A percentile compares a stretch with the other conserved stretches of the same genome.
Evolutionary conservation across 2,888 invertebrate genomes (phyloP).

Genomic region (Leucoma salicis): DNA sequence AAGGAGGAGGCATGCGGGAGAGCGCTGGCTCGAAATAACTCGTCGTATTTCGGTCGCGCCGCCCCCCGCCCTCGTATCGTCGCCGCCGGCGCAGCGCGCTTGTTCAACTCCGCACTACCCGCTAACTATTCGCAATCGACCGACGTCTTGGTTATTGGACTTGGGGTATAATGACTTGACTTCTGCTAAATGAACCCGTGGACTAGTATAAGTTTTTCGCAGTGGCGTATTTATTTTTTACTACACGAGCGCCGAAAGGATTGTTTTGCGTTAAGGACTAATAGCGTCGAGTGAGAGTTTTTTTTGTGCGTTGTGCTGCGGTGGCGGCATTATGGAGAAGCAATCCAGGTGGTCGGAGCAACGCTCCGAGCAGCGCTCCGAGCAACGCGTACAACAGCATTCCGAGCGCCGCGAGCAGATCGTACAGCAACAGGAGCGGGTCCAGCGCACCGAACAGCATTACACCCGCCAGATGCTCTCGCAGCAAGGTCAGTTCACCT

Average conservation of each 20-base stretch:
- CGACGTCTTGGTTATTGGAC: slow-evolving; percentile 93
- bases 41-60: slow-evolving; percentile 75
- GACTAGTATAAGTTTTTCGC: slow-evolving; percentile 76
- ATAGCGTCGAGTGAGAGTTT: slow-evolving; percentile 77
- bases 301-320: slow-evolving; percentile 71
- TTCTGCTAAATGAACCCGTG: slow-evolving; percentile 86
- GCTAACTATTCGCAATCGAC: slow-evolving; percentile 96
- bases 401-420: slow-evolving; percentile 62
- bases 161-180: slow-evolving; percentile 90
- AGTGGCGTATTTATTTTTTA: slow-evolving; percentile 71
- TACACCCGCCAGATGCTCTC: slow-evolving; percentile 89
- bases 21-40: slow-evolving; percentile 74
- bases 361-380: slow-evolving; percentile 62
- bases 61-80: slow-evolving; percentile 50
- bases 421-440: slow-evolving; percentile 78
- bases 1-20: slow-evolving; percentile 54
- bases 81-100: slow-evolving; percentile 59
- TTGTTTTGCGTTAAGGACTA: slow-evolving; percentile 62
- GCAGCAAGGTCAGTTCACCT: slow-evolving; percentile 67
- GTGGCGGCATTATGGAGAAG: slow-evolving; percentile 87
- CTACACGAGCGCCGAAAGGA: slow-evolving; percentile 63
- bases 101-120: slow-evolving; percentile 85
- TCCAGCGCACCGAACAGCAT: slow-evolving; percentile 86
- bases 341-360: slow-evolving; percentile 82
- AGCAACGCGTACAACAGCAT: slow-evolving; percentile 79